Base-by-base conservation (phyloP, 2,113 vertebrate species). In the Gobiocypris rarus region DNA sequence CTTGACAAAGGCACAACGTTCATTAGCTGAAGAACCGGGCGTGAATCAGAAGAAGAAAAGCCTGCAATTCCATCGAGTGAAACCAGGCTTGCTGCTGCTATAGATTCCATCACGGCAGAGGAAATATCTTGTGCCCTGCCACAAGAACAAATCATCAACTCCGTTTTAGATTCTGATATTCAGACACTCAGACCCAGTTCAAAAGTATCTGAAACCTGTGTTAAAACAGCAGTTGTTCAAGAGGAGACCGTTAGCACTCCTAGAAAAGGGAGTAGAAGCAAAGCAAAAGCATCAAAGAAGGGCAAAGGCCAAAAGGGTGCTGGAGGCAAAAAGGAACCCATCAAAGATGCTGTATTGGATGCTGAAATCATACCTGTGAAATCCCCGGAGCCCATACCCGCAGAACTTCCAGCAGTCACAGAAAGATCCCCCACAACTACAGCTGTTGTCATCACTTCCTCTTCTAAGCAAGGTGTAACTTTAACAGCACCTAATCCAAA, bases 41-140 rank as follows among this genome's bases (percentile, higher is more conserved):
- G 63, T 83, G 89, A 96, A 3, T 92, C 92, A 67, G 95, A 96
- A 1, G 94, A 94, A n/a, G 96, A 96, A 88, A 99, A 98, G 86
- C 94, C 97, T 0, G 91, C 95, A 0, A 97, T 95, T 77, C 96
- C 97, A 75, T 96, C 97, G 0, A 98, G 95, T 3, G 98, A 99
- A 85, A 98, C 96, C 0, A 97, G 99, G 87, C 94, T 99, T 83
- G 98, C 97, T 2, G 97, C 97, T 0, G 98, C 98, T 50, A 99
- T 99, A 0, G 96, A 97, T 63, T 99, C 98, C 45, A 99, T 99
- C 85, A 99, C 97, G 41, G 90, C 92, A 48, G 96, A 94, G 5
- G 96, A 97, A 38, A 88, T 92, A 78, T 89, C 95, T 52, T 94
- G 92, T 22, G 4, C 87, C 6, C 5, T 92, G 50, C 61, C 91